These are phyloP conservation scores for Apodemus speciosus DNA, from an alignment of 2,113 vertebrate genomes.

Conservation along the genomic window DNA sequence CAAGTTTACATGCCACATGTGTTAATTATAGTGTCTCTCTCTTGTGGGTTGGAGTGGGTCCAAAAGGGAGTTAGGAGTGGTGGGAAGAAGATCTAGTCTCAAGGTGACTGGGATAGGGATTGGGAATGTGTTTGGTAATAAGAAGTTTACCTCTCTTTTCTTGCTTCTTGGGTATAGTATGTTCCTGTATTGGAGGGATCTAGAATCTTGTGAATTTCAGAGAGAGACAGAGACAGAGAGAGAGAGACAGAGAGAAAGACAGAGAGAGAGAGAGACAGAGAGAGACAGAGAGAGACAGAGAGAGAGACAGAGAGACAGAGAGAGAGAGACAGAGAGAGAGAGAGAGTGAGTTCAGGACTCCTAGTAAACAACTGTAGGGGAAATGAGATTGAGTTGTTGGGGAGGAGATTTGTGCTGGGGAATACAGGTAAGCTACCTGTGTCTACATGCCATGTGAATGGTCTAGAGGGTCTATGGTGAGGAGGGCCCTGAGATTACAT, in stretches of 20 bases:
- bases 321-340: no score
- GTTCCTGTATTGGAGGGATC: neutral
- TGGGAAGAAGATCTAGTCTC: neutral
- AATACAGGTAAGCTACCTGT: neutral
- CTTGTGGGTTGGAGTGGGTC: neutral
- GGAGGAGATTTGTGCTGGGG: neutral
- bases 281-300: neutral
- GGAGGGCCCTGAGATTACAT: neutral
- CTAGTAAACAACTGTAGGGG: neutral
- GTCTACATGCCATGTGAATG: neutral
- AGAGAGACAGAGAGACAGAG: no score
- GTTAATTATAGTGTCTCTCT: neutral
- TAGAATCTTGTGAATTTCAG: neutral
- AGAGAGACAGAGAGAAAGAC: no score
- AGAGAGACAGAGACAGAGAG: no score
- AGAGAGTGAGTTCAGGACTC: neutral
- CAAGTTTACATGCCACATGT: neutral
- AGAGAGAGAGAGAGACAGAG: neutral
- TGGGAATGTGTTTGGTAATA: neutral
- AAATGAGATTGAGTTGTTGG: neutral
- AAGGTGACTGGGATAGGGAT: neutral
- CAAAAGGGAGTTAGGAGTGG: neutral
- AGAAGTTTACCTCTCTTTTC: neutral
- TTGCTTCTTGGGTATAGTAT: neutral
- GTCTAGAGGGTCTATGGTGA: neutral